Evolutionary conservation across 2,888 invertebrate species (phyloP).

Genomic region (Drosophila pegasa): DNA sequence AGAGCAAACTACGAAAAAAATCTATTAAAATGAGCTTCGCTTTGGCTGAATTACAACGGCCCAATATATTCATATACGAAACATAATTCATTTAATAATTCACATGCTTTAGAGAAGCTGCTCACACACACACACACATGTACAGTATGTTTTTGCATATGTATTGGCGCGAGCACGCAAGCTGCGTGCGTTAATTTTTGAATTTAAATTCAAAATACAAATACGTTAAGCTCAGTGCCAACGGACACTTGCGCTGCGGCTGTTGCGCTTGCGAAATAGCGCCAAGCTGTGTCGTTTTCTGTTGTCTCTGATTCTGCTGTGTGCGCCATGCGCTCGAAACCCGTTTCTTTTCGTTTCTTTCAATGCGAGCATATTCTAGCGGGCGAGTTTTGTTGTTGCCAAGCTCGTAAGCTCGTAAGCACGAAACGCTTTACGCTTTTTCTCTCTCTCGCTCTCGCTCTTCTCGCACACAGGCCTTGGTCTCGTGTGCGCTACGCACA

Average conservation of each 20-base stretch:
- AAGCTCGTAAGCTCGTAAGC: constrained; percentile 63
- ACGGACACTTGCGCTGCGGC: constrained; percentile 37
- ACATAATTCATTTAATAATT: constrained; percentile 10
- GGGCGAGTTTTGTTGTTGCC: constrained; percentile 66
- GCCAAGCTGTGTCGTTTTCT: constrained; percentile 22
- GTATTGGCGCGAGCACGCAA: constrained; percentile 3
- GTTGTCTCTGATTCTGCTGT: constrained; percentile 25
- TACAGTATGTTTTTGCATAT: background rate
- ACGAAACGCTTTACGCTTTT: constrained; percentile 17
- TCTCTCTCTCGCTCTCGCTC: constrained; percentile 17
- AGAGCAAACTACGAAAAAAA: constrained; percentile 14
- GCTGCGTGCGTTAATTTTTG: constrained; percentile 57
- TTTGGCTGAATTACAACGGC: constrained; percentile 20
- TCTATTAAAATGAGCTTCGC: constrained; percentile 13
- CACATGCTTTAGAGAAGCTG: constrained; percentile 22
- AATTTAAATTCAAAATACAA: constrained; percentile 61
- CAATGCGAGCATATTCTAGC: constrained; percentile 33
- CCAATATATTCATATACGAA: constrained; percentile 14
- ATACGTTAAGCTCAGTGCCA: constrained; percentile 52
- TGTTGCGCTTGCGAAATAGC: constrained; percentile 49
- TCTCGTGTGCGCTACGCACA: constrained; percentile 20
- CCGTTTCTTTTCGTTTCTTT: constrained; percentile 44
- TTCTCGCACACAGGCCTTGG: constrained; percentile 35
- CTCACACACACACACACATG: background rate
- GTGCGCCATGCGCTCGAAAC: constrained; percentile 45